Evolutionary conservation across 37 sponge, comb jelly and placozoan species (phyloP), one percentile per base, ranked within the genome.

Genomic region (Haliclona indistincta): DNA sequence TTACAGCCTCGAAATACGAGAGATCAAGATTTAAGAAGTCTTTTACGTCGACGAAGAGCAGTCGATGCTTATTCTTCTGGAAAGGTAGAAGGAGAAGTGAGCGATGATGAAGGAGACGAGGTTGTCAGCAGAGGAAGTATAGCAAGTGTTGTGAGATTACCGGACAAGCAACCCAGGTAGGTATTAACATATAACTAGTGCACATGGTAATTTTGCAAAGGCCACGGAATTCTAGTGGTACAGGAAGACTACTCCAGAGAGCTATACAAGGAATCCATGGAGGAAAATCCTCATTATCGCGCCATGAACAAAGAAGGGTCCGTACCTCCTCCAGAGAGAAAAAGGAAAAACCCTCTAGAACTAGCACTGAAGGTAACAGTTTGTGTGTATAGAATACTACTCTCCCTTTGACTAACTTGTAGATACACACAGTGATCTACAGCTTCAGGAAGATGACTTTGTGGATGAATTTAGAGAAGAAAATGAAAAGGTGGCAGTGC

Each of bases 111-210:
- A 25, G 67, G 74, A 66, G 51, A 47, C 10, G 51, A 47, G 10
- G 15, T 17, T 47, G 60, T 25, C n/a, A 30, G 52, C 23, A 43
- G 39, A n/a, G 53, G 32, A 1, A 33, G 37, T 26, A 28, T 84
- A 41, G 42, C 84, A 0, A 84, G 84, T 76, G 84, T 84, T 2
- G 84, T 84, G 17, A 55, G 68, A 17, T 7, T 84, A 0, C 62
- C 68, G 5, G 71, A 84, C 47, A 69, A 75, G 75, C 74, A 39
- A 43, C 43, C n/a, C 25, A 51, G 60, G 49, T n/a, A 25, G 2
- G 13, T 64, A 44, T 23, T 33, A 33, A 20, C 64, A 23, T 55
- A 4, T 53, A 4, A 17, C 22, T 8, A 15, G 20, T 15, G 4
- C 37, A 20, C 19, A 4, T 73, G 4, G 17, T 36, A 37, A 55